Percentiles rank a stretch among this genome's conserved stretches.
Conservation (phyloP, 2,113 vertebrate species). For the Lanius collurio region DNA sequence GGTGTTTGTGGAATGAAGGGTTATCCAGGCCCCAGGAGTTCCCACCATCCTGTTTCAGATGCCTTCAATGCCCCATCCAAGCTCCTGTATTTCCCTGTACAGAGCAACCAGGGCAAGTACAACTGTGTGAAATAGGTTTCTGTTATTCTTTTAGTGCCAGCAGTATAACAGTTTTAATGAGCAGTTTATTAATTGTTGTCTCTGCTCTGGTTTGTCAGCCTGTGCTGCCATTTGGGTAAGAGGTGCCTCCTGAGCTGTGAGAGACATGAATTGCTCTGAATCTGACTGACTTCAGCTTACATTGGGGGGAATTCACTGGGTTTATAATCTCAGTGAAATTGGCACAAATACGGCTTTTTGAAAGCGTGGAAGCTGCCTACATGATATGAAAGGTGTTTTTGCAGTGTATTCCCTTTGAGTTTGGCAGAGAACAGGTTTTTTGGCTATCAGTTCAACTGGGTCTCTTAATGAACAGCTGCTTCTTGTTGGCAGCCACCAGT, state of each 20-base stretch:
- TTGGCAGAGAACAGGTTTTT: neutral
- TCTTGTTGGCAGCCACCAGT: slow-evolving; percentile 6
- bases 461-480: slow-evolving; percentile 31
- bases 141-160: neutral
- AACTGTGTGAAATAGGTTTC: neutral
- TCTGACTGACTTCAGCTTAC: neutral
- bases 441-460: neutral
- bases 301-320: neutral
- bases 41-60: neutral
- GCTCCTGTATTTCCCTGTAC: neutral
- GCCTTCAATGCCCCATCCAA: neutral
- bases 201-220: neutral
- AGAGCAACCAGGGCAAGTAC: neutral
- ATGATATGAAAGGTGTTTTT: neutral
- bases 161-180: neutral
- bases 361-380: neutral
- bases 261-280: neutral
- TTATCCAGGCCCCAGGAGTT: neutral
- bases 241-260: neutral
- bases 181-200: neutral
- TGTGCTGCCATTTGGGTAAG: neutral
- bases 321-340: neutral
- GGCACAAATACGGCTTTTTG: neutral
- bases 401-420: neutral
- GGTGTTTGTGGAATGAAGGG: neutral